Evolutionary conservation across 2,888 invertebrate species (phyloP).

Genomic region (Gnatocerus cornutus): DNA sequence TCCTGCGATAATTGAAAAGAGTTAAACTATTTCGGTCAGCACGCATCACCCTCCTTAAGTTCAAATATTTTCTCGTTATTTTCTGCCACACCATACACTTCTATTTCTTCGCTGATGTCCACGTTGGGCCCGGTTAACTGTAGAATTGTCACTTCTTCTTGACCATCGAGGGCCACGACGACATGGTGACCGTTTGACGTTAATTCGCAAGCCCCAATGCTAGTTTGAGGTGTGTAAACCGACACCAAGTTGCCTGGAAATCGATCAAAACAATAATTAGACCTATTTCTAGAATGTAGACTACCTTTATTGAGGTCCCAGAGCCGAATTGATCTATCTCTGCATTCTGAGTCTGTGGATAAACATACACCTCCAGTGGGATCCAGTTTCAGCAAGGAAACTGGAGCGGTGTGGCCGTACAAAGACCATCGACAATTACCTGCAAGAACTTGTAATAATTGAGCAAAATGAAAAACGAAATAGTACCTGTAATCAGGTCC

Average conservation of each 20-base stretch:
- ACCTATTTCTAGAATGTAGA: conserved; percentile 13
- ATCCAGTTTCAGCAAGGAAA: conserved; percentile 82
- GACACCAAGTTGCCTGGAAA: conserved; percentile 82
- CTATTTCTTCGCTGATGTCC: conserved; percentile 58
- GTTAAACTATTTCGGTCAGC: conserved; percentile 62
- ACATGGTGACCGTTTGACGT: conserved; percentile 82
- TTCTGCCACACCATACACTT: conserved; percentile 74
- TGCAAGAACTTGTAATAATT: conserved; percentile 57
- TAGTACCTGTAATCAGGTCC: conserved; percentile 86
- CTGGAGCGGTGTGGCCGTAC: conserved; percentile 86
- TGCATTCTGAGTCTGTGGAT: conserved; percentile 82
- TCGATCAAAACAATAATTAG: conserved; percentile 54
- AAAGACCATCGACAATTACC: conserved; percentile 86
- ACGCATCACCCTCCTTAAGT: conserved; percentile 70
- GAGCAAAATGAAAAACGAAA: neutral
- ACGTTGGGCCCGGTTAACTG: conserved; percentile 72
- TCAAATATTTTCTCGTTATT: conserved; percentile 76
- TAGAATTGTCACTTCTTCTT: conserved; percentile 78
- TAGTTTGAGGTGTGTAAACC: conserved; percentile 84
- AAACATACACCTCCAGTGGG: conserved; percentile 82
- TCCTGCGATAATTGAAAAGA: conserved; percentile 52
- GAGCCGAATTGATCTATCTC: conserved; percentile 84
- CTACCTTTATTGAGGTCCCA: conserved; percentile 88
- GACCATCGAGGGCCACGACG: conserved; percentile 80
- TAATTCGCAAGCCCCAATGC: conserved; percentile 85